Percentiles rank a stretch among this genome's conserved stretches.
These are phyloP conservation scores for Oncorhynchus mykiss DNA, from an alignment of 2,113 vertebrate genomes.

Conservation along the genomic window DNA sequence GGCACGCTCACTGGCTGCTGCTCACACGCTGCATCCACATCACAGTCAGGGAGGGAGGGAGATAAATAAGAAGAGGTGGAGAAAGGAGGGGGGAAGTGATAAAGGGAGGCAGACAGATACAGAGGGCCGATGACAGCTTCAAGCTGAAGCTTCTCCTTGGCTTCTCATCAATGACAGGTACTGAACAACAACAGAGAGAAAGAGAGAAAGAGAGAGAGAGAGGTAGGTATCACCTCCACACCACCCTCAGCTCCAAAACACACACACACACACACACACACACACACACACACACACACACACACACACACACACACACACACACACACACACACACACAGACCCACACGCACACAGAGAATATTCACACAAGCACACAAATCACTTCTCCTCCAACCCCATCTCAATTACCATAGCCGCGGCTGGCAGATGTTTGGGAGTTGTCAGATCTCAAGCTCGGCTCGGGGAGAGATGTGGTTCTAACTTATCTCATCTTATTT, in stretches of 20 bases:
- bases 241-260: conserved; percentile 3
- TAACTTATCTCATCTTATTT: conserved; percentile 60
- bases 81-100: conserved; percentile 27
- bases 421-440: conserved; percentile 52
- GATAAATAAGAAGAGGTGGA: neutral
- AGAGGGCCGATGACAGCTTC: conserved; percentile 68
- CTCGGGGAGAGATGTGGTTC: conserved; percentile 49
- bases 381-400: conserved; percentile 24
- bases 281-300: conserved; percentile 14
- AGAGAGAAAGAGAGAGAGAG: conserved; percentile 7
- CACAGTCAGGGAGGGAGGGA: neutral
- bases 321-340: conserved; percentile 16
- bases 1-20: conserved; percentile 38
- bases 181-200: conserved; percentile 43
- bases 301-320: conserved; percentile 24
- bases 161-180: conserved; percentile 69
- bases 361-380: neutral
- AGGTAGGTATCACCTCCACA: neutral
- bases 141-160: conserved; percentile 66
- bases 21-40: conserved; percentile 50
- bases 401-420: conserved; percentile 60
- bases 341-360: neutral
- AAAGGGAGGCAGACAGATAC: conserved; percentile 58
- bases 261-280: no score
- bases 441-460: conserved; percentile 59